Evolutionary conservation across 2,113 vertebrate species (phyloP).

Genomic region (Trogon melanurus): DNA sequence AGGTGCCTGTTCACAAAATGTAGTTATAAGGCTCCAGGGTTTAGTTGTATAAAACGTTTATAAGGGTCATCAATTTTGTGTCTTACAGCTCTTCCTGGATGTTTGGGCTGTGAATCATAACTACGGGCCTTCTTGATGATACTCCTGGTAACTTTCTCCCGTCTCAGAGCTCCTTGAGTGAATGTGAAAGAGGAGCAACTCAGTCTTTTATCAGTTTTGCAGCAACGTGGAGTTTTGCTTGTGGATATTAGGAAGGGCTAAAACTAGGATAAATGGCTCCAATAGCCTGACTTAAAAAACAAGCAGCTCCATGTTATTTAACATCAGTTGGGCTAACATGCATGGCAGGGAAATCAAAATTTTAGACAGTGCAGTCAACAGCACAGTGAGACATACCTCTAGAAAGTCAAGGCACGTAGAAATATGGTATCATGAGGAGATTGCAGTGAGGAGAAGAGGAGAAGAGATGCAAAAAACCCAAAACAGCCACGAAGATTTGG

Average conservation of each 20-base stretch:
- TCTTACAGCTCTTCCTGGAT: constrained; percentile 49
- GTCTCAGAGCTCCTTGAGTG: constrained; percentile 21
- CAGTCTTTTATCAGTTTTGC: constrained; percentile 60
- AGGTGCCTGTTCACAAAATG: constrained; percentile 51
- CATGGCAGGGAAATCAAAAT: constrained; percentile 48
- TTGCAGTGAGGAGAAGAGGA: neutral
- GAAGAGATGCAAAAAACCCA: neutral
- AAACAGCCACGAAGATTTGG: neutral
- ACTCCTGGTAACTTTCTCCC: constrained; percentile 16
- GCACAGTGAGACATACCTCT: neutral
- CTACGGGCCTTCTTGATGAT: constrained; percentile 13
- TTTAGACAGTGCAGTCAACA: constrained; percentile 39
- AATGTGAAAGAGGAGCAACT: constrained; percentile 52
- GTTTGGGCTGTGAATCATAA: constrained; percentile 59
- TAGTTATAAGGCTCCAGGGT: constrained; percentile 47
- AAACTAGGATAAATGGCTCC: constrained; percentile 66
- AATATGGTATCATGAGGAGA: neutral
- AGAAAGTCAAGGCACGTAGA: neutral
- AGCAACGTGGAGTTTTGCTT: constrained; percentile 45
- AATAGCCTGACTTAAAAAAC: constrained; percentile 59
- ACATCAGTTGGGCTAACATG: constrained; percentile 43
- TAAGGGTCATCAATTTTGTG: constrained; percentile 64
- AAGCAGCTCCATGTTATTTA: constrained; percentile 41
- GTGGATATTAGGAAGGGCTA: constrained; percentile 46
- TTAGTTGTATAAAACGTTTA: constrained; percentile 55